phyloP scores from a whole-genome alignment of 2,797 vertebrate species.

The Enteromius anoplus region DNA sequence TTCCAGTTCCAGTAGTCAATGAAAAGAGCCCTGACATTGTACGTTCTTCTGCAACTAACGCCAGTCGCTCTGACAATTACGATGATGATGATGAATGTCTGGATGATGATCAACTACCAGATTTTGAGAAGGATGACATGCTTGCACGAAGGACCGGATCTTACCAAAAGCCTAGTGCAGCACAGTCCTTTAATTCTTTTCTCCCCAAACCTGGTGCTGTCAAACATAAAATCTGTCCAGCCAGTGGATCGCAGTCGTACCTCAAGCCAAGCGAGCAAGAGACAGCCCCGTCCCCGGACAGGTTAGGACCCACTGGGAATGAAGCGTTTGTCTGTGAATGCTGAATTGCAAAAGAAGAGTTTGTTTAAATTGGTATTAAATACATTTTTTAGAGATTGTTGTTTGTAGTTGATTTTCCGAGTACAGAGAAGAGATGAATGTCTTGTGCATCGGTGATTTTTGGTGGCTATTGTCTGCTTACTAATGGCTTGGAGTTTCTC shows the following conservation, averaged over 20 bases:
- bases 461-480: slow-evolving; percentile 2
- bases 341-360: neutral
- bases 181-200: slow-evolving; percentile 64
- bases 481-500: slow-evolving; percentile 14
- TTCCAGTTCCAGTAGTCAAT: slow-evolving; percentile 56
- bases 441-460: neutral
- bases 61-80: neutral
- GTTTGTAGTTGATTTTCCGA: neutral
- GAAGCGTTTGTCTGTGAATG: neutral
- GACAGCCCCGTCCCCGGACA: slow-evolving; percentile 37
- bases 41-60: slow-evolving; percentile 29
- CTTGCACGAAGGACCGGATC: slow-evolving; percentile 77
- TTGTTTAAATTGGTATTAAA: neutral
- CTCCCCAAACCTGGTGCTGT: slow-evolving; percentile 74
- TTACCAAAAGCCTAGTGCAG: slow-evolving; percentile 68
- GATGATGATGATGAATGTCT: slow-evolving; percentile 52
- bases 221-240: slow-evolving; percentile 61
- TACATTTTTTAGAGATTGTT: neutral
- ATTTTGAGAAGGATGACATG: slow-evolving; percentile 84
- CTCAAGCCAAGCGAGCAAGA: slow-evolving; percentile 58
- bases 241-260: slow-evolving; percentile 55
- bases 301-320: slow-evolving; percentile 51
- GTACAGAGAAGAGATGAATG: neutral
- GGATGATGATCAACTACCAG: slow-evolving; percentile 59
- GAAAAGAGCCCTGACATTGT: slow-evolving; percentile 54